These are phyloP conservation scores for Polydrusus tereticollis DNA, from an alignment of 2,888 invertebrate genomes.

Conservation along the genomic window DNA sequence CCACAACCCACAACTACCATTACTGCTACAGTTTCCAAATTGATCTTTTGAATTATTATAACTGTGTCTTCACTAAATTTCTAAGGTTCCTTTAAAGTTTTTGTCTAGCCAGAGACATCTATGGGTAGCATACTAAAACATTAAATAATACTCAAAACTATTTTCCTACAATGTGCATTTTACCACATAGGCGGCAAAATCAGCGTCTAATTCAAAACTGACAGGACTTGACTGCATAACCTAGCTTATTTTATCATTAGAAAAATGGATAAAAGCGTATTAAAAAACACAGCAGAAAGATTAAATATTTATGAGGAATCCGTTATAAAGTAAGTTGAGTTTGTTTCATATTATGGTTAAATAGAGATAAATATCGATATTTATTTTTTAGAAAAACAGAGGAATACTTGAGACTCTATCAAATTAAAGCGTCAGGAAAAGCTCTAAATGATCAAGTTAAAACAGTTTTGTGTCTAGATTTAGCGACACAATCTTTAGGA, in stretches of 20 bases:
- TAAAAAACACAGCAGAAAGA: slow-evolving; percentile 49
- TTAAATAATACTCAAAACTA: not conserved
- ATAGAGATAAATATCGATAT: no score
- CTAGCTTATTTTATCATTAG: not conserved
- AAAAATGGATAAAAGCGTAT: slow-evolving; percentile 44
- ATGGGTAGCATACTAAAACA: no score
- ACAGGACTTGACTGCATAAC: no score
- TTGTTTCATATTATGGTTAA: no score
- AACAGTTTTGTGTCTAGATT: slow-evolving; percentile 73
- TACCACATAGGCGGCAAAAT: not conserved
- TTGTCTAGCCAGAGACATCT: not conserved
- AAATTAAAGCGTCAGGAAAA: slow-evolving; percentile 65
- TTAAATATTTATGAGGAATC: slow-evolving; percentile 51
- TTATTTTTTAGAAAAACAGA: slow-evolving; percentile 63
- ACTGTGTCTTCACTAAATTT: no score
- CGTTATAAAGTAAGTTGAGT: slow-evolving; percentile 50
- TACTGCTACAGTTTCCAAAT: no score
- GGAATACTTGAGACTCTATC: slow-evolving; percentile 69
- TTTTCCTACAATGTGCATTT: not conserved
- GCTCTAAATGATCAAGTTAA: slow-evolving; percentile 73
- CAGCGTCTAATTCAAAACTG: not conserved
- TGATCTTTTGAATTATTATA: no score
- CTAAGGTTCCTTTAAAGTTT: no score
- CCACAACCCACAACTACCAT: no score
- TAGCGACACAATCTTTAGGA: slow-evolving; percentile 70